These are phyloP conservation scores for Liposcelis brunnea DNA, from an alignment of 2,888 invertebrate species.

Conservation along the genomic window DNA sequence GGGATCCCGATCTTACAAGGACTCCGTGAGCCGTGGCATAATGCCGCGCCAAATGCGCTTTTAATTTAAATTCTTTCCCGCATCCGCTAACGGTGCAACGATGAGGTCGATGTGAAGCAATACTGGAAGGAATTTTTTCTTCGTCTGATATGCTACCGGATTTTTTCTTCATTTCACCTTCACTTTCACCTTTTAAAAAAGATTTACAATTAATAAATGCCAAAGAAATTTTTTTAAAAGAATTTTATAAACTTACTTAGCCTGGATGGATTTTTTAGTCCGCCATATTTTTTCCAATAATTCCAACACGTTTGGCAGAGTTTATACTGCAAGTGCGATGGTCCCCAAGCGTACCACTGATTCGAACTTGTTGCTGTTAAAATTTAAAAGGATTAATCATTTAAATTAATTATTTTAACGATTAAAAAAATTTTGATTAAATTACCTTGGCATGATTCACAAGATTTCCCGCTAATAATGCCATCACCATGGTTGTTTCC, in stretches of 20 bases:
- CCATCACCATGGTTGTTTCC: slow-evolving; percentile 54
- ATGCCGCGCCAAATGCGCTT: slow-evolving; percentile 85
- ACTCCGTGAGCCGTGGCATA: slow-evolving; percentile 80
- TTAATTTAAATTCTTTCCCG: slow-evolving; percentile 89
- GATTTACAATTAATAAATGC: not conserved
- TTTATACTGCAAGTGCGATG: slow-evolving; percentile 79
- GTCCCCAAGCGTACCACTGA: slow-evolving; percentile 97
- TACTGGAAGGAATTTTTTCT: slow-evolving; percentile 28
- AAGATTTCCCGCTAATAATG: slow-evolving; percentile 49
- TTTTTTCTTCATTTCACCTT: slow-evolving; percentile 20
- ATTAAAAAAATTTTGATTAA: slow-evolving; percentile 2
- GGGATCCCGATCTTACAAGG: slow-evolving; percentile 54
- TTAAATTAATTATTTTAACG: not conserved
- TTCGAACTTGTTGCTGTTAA: slow-evolving; percentile 48
- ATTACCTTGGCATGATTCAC: slow-evolving; percentile 65
- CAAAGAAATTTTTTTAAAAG: too few species aligned
- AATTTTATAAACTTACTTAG: slow-evolving; percentile 22
- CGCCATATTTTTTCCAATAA: slow-evolving; percentile 98
- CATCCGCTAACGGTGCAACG: slow-evolving; percentile 84
- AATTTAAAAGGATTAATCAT: slow-evolving; percentile 11
- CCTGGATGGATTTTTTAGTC: slow-evolving; percentile 62
- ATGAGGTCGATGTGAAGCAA: slow-evolving; percentile 55
- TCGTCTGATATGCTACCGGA: slow-evolving; percentile 22
- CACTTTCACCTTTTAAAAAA: slow-evolving; percentile 21
- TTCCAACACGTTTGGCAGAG: slow-evolving; percentile 89